Base-by-base conservation (phyloP, 2,797 vertebrate genomes). In the Epinephelus awoara region DNA sequence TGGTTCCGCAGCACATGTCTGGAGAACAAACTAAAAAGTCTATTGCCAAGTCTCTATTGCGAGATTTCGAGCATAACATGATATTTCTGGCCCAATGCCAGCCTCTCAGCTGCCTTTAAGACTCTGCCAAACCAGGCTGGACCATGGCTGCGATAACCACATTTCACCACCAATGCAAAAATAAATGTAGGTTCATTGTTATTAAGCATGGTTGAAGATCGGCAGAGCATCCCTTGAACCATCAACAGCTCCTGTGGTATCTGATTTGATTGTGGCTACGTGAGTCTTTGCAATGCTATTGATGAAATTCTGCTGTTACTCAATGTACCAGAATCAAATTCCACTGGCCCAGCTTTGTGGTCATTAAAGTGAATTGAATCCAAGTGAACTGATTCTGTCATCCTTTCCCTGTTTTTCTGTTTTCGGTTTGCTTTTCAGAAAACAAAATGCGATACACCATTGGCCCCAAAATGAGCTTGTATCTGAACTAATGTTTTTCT, bases 41-140 rank as follows among this genome's bases (percentile, higher is more conserved):
- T 47, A 46, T 77, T 51, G 44, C n/a, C 29, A 57, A 19, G 14
- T 70, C 7, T 69, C 21, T 19, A 34, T 44, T 74, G 75, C 49
- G 29, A 47, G 38, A 76, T 52, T 61, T 83, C 38, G 77, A 84
- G 57, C 52, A 63, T 67, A 61, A 49, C 67, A 59, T 67, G 42
- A 25, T 5, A 55, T 18, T 17, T 64, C 17, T 38, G 66, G 63
- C 19, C 18, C 3, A 65, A 12, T 17, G 61, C 49, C 75, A 77
- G 29, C 14, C 23, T 57, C 44, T 75, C 46, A 34, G 25, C 10
- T 47, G 13, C 9, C 23, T 77, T 38, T 51, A 58, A 63, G 11
- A 66, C 21, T 9, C 21, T 38, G 40, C 74, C 47, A 65, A 19
- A 57, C 7, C 42, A 21, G n/a, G 11, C 6, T 44, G 52, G 46